Evolutionary conservation across 2,888 invertebrate species (phyloP), one percentile per base, ranked within the genome.

Genomic region (Zygothrica quintamaculata): DNA sequence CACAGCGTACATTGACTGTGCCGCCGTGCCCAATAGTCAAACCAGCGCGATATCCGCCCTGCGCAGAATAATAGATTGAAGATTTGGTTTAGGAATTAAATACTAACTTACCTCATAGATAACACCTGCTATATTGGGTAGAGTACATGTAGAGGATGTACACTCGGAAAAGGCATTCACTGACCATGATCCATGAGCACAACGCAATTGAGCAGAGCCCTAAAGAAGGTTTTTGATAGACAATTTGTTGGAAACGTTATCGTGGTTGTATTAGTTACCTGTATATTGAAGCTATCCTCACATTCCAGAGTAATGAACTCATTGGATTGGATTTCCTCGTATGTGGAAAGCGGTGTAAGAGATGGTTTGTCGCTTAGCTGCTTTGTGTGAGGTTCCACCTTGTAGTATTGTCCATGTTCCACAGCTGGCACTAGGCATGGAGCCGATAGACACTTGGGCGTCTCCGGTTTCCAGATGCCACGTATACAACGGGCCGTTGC

Each of bases 171-270:
- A 93, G 46, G 93, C 93, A 7, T 94, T 93, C 0, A 94, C 94
- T 0, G 95, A 94, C 96, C 96, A 96, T 78, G 96, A 95, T 1
- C 96, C 96, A 68, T 95, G 94, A 93, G 95, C 95, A 86, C 96
- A 96, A 25, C 94, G 93, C 26, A 96, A 91, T 76, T 94, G 94
- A 1, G 94, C 94, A 0, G 95, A 93, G 0, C 96, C 96, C 93
- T 94, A 79, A n/a, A n/a, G 18, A 22, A 22, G 2, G 18, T 25
- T 4, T 11, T 29, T 51, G 33, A n/a, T n/a, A n/a, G n/a, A n/a
- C n/a, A n/a, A n/a, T n/a, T n/a, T n/a, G n/a, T n/a, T n/a, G n/a
- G n/a, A n/a, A n/a, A n/a, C n/a, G n/a, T n/a, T n/a, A n/a, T n/a
- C n/a, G n/a, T n/a, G n/a, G n/a, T n/a, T n/a, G n/a, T n/a, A n/a